These are phyloP conservation scores for Seira musarum DNA, from an alignment of 2,888 invertebrate genomes.

Conservation along the genomic window DNA sequence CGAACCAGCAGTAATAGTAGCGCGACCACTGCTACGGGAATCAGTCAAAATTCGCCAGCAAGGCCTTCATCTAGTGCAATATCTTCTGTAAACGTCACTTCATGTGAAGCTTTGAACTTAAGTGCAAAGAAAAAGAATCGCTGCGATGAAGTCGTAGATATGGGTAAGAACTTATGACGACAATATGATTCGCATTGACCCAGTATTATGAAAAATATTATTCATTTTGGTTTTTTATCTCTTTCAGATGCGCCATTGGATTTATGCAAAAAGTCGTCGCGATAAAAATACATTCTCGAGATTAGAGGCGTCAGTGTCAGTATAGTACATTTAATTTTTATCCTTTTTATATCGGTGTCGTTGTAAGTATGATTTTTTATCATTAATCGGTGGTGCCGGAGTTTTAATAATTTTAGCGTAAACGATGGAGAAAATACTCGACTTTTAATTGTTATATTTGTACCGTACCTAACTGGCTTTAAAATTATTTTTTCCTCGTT, in stretches of 20 bases:
- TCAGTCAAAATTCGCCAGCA: slow-evolving; percentile 45
- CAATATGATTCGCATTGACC: too few relatives aligned
- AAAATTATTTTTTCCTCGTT: slow-evolving; percentile 28
- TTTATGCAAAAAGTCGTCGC: slow-evolving; percentile 82
- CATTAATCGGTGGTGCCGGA: slow-evolving; percentile 55
- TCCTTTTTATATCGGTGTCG: slow-evolving; percentile 16
- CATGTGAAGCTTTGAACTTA: slow-evolving; percentile 52
- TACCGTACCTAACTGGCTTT: slow-evolving; percentile 58
- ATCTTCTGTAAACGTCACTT: slow-evolving; percentile 30
- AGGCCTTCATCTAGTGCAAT: slow-evolving; percentile 50
- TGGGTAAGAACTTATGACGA: slow-evolving; percentile 42
- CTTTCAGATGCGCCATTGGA: slow-evolving; percentile 91
- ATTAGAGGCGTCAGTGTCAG: slow-evolving; percentile 19
- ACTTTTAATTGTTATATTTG: slow-evolving; percentile 51
- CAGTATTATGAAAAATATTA: too few relatives aligned
- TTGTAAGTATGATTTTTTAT: slow-evolving; percentile 24
- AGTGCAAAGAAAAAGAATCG: slow-evolving; percentile 43
- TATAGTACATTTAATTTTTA: slow-evolving; percentile 3
- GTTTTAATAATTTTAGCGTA: slow-evolving; percentile 51
- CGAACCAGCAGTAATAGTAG: slow-evolving; percentile 24
- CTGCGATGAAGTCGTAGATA: slow-evolving; percentile 38
- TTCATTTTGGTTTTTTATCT: slow-evolving; percentile 35
- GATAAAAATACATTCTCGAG: slow-evolving; percentile 27
- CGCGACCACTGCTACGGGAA: slow-evolving; percentile 11
- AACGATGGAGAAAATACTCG: slow-evolving; percentile 41